Evolutionary conservation across 2,888 invertebrate species (phyloP).

Genomic region (Zygogramma bicolorata): DNA sequence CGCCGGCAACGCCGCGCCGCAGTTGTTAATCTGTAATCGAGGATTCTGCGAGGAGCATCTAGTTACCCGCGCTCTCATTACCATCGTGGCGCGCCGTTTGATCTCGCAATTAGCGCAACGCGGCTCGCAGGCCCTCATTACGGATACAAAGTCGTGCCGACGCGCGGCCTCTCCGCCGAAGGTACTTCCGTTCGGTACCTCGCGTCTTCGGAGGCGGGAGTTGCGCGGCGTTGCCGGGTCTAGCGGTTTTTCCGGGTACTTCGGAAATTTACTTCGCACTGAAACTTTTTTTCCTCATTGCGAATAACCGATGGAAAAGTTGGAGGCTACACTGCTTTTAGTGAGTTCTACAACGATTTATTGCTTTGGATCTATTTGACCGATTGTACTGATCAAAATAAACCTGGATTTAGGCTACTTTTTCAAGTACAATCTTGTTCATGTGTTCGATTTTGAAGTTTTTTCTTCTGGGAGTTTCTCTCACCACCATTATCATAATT

Average conservation of each 20-base stretch:
- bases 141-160: constrained; percentile 58
- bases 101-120: constrained; percentile 62
- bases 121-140: constrained; percentile 58
- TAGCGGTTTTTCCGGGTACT: not conserved
- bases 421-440: no score
- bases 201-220: constrained; percentile 15
- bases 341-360: no score
- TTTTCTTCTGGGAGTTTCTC: no score
- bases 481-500: no score
- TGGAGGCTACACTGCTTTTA: no score
- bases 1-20: constrained; percentile 7
- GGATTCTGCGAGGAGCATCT: constrained; percentile 50
- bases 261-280: not conserved
- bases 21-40: constrained; percentile 48
- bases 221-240: not conserved
- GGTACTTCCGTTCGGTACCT: constrained; percentile 47
- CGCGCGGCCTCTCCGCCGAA: constrained; percentile 33
- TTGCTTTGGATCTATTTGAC: no score
- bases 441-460: no score
- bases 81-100: constrained; percentile 55
- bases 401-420: no score
- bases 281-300: no score
- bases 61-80: constrained; percentile 50
- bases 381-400: no score
- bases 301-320: no score